Conservation (phyloP, 2,888 invertebrate genomes). For the Eubasilissa splendida region DNA sequence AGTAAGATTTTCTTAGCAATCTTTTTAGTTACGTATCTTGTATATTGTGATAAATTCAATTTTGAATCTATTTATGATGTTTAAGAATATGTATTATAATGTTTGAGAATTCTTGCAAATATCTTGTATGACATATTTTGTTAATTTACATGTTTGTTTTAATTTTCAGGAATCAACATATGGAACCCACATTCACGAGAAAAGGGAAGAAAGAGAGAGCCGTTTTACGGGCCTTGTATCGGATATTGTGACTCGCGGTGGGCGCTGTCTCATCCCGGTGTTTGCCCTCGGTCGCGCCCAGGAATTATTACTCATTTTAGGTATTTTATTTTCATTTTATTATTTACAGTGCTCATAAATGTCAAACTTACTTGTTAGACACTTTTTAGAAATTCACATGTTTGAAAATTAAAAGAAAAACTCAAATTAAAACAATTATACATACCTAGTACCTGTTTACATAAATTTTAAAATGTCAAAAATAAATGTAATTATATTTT, state of each 20-base stretch:
- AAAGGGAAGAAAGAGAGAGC: constrained; percentile 95
- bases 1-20: background rate
- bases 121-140: background rate
- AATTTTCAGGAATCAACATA: constrained; percentile 92
- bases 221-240: constrained; percentile 94
- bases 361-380: background rate
- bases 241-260: constrained; percentile 97
- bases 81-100: constrained; percentile 49
- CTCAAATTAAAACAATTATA: background rate
- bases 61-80: too few relatives aligned
- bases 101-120: constrained; percentile 10
- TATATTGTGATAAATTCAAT: too few relatives aligned
- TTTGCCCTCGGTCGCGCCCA: constrained; percentile 99
- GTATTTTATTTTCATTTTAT: constrained; percentile 63
- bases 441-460: background rate
- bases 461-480: background rate
- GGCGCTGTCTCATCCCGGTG: constrained; percentile 97
- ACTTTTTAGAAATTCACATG: background rate
- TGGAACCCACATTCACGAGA: constrained; percentile 99
- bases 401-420: background rate
- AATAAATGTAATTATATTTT: too few relatives aligned
- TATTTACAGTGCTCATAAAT: too few relatives aligned
- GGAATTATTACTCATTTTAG: constrained; percentile 91
- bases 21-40: too few relatives aligned
- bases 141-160: constrained; percentile 41